Base-by-base conservation (phyloP, 37 sponge, comb jelly and placozoan genomes). In the Mnemiopsis leidyi region DNA sequence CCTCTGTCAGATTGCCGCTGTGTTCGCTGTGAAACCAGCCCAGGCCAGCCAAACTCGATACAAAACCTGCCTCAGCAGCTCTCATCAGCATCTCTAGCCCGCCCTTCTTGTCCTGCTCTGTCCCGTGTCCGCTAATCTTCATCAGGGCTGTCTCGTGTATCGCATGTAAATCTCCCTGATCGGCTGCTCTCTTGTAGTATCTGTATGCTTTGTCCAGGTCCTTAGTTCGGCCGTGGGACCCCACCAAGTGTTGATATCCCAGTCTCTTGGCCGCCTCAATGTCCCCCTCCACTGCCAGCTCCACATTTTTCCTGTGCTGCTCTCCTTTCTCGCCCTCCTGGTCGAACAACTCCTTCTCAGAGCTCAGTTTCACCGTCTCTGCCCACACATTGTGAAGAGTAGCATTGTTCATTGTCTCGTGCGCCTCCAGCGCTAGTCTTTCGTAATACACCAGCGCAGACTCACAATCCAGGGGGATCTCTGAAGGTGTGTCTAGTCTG, bases 311-410 rank as follows among this genome's bases (percentile, higher is more conserved):
- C 35, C 90, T 85, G 48, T 85, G 90, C 40, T 40, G 61, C 61
- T 32, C 36, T n/a, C 90, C 61, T 26, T n/a, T 21, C 90, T 85
- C 90, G 26, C 90, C 90, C 90, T 85, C 90, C 90, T 85, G 90
- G 24, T 85, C 90, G 39, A 85, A 85, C 21, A 85, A 38, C 90
- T 85, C 90, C 90, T 85, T 85, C 30, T 85, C 90, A 0, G 61
- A 40, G 29, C 90, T 85, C 25, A 85, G 61, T 39, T 26, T 38
- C 26, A 85, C 90, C 5, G 40, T 85, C 90, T 85, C 90, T 29
- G 90, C 90, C 90, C 90, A 85, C 61, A 85, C 90, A 37, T 85
- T 85, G 35, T 85, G 90, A 2, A 85, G 90, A 0, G 90, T 85
- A 0, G 25, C 28, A 37, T 85, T 85, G 61, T 85, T 38, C 29